These are phyloP conservation scores for Campaea margaritaria DNA, from an alignment of 2,888 invertebrate genomes.

Conservation along the genomic window DNA sequence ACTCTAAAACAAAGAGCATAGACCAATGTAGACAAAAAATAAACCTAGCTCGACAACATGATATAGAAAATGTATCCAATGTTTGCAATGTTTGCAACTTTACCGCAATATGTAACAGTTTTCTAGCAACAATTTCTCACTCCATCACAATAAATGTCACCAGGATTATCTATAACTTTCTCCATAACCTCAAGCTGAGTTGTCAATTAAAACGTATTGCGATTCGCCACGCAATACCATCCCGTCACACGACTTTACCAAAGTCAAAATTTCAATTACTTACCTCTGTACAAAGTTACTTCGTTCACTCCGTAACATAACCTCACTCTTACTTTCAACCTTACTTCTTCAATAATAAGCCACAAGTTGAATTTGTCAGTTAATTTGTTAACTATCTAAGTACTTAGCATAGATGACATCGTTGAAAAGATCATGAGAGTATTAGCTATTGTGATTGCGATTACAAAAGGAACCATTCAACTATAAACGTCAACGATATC, in stretches of 20 bases:
- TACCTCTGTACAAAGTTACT: slow-evolving; percentile 44
- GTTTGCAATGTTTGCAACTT: no score
- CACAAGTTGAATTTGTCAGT: background rate
- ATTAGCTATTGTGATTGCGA: slow-evolving; percentile 73
- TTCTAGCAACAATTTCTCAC: slow-evolving; percentile 16
- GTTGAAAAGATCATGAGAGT: slow-evolving; percentile 82
- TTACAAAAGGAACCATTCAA: slow-evolving; percentile 66
- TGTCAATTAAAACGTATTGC: slow-evolving; percentile 61
- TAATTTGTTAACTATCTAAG: slow-evolving; percentile 40
- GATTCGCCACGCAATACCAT: slow-evolving; percentile 68
- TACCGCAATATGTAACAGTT: slow-evolving; percentile 16
- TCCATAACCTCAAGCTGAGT: slow-evolving; percentile 63
- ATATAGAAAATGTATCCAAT: no score
- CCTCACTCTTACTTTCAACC: slow-evolving; percentile 31
- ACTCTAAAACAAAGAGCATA: no score
- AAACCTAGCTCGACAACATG: no score
- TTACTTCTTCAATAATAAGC: slow-evolving; percentile 28
- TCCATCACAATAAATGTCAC: slow-evolving; percentile 38
- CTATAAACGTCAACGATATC: slow-evolving; percentile 69
- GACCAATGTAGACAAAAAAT: no score
- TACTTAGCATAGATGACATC: slow-evolving; percentile 81
- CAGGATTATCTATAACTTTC: slow-evolving; percentile 39
- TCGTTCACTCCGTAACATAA: slow-evolving; percentile 12
- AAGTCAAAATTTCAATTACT: slow-evolving; percentile 84
- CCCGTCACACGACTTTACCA: slow-evolving; percentile 79